Evolutionary conservation across 2,113 vertebrate species (phyloP), one percentile per base, ranked within the genome.

Genomic region (Phaethornis superciliosus): DNA sequence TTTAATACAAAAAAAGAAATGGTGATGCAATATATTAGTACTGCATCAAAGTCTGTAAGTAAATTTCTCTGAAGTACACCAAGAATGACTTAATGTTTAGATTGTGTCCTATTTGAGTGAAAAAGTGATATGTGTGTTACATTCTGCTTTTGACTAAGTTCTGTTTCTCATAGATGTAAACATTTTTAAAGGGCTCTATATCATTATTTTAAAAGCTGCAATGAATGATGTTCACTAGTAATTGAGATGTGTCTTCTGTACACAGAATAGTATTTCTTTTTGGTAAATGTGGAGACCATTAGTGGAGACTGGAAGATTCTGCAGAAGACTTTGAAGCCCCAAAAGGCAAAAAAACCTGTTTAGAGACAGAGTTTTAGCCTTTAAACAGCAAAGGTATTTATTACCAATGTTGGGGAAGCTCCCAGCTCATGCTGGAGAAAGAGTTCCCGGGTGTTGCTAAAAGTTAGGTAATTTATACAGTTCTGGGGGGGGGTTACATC

Each of bases 1-100:
- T 98, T 99, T 69, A 98, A 96, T 96, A 99, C 97, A 58, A 99
- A 99, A 96, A 99, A 98, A 95, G 99, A 99, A 97, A 99, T 99
- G 99, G 99, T 99, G 96, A 97, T 99, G 97, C 99, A 99, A 96
- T 99, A 99, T 95, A 97, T 99, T 81, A 98, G 98, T 92, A 98
- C 98, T 93, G 98, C 99, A 93, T 99, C 99, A 1, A 99, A 99
- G 97, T 97, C 98, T 56, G 99, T 99, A 98, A 99, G 99, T 99
- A 95, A 95, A 94, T 94, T 75, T 79, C 22, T 79, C 70, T 89
- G 81, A 89, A 88, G 81, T 93, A 77, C 11, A 60, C 12, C 26
- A 77, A 64, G 81, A 85, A n/a, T 81, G 4, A 32, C 18, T 81
- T 70, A 88, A 76, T 15, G 6, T 81, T 93, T 67, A n/a, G 4